Evolutionary conservation across 2,888 invertebrate species (phyloP), one percentile per base, ranked within the genome.

Genomic region (Tetragnatha montana): DNA sequence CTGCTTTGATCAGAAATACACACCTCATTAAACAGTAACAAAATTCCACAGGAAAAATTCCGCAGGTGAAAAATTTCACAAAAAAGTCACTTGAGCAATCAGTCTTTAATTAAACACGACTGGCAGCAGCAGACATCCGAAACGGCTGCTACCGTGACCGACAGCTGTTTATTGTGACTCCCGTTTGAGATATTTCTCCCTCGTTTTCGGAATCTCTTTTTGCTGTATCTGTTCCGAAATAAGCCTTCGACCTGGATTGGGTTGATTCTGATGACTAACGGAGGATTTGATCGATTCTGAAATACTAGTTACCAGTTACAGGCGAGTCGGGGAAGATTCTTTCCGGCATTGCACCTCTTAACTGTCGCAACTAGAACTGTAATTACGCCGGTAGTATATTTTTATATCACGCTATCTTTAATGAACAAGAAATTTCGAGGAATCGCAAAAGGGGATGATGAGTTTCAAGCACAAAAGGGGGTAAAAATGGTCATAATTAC

Each of bases 91-190:
- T 71, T 22, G 22, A 17, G 22, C 19, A 19, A 22, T 21, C 19
- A 71, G 35, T 35, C 35, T 35, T 35, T 2, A 35, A 35, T 35
- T 35, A 71, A 12, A 71, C 19, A 19, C 21, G 22, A 71, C 12
- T 21, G 7, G 19, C 19, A 19, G 19, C 71, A 71, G 14, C 22
- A 71, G 68, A 19, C 6, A 71, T 22, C 71, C 21, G 19, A 22
- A 71, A 21, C 22, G 71, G 71, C 71, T 7, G 71, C 71, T 22
- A 71, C 22, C 71, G 71, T 71, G 71, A 71, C 22, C 71, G 19
- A 71, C 68, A 68, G 68, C 14, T 35, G 68, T 17, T 17, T n/a
- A 68, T 12, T 60, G 60, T 10, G 17, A 60, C 60, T 60, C 60
- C 60, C 17, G 60, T 21, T 71, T 71, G 7, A 17, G 22, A 71